Conservation (phyloP, 2,113 vertebrate species). For the Barbus barbus region DNA sequence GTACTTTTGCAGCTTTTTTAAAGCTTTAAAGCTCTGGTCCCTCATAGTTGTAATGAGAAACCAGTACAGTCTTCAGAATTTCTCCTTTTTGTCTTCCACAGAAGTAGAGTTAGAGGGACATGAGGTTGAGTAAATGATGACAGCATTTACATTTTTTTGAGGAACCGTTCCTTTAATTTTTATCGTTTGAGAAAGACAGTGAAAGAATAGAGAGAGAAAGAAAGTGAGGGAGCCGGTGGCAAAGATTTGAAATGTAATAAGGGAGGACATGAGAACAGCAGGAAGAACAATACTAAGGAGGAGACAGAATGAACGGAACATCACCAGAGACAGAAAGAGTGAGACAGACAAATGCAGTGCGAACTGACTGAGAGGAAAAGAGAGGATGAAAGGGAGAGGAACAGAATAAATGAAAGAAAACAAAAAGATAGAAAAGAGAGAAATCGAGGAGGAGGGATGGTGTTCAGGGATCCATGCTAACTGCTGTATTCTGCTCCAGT, state of each 20-base stretch:
- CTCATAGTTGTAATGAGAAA: background rate
- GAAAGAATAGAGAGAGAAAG: slow-evolving; percentile 7
- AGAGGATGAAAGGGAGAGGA: background rate
- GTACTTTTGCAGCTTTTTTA: background rate
- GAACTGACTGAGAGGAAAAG: background rate
- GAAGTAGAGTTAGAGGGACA: background rate
- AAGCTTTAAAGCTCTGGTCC: background rate
- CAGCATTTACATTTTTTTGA: background rate
- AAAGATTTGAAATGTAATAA: slow-evolving; percentile 30
- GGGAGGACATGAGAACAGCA: slow-evolving; percentile 33
- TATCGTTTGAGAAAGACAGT: background rate
- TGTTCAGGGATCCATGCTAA: slow-evolving; percentile 47
- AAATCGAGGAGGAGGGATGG: slow-evolving; percentile 22
- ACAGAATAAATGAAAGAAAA: slow-evolving; percentile 20
- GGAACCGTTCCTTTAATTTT: background rate
- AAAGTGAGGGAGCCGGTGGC: slow-evolving; percentile 16
- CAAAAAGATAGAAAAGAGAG: slow-evolving; percentile 45
- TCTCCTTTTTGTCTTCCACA: background rate
- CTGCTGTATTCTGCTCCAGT: slow-evolving; percentile 38
- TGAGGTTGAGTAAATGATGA: background rate
- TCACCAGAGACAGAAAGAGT: slow-evolving; percentile 19
- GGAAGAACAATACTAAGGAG: slow-evolving; percentile 36
- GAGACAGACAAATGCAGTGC: slow-evolving; percentile 25
- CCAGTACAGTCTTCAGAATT: background rate
- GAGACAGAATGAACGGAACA: slow-evolving; percentile 41